Base-by-base conservation (phyloP, 2,113 vertebrate genomes). In the Nettapus auritus region DNA sequence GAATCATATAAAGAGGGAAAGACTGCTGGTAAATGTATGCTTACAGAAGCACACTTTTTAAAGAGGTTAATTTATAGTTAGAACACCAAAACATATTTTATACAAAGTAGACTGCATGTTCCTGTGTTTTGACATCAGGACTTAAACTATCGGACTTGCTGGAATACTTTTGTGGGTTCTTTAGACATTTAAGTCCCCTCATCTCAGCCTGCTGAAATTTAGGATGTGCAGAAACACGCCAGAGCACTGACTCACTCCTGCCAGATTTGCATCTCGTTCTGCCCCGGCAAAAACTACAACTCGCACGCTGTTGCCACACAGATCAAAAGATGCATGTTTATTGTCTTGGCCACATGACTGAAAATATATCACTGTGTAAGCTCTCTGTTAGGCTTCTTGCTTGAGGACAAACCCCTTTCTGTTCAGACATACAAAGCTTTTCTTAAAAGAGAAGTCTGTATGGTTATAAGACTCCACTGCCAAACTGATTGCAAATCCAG, bases 271-370 rank as follows among this genome's bases (percentile, higher is more conserved):
- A 14, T 98, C 94, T 97, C 91, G 75, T 96, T 97, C 95, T 93
- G 74, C 90, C 95, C 89, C 8, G 4, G 89, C 56, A 94, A 63
- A 96, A 97, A 93, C 89, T 96, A 90, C 16, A 8, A 93, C 86
- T 96, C 6, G 2, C 89, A 73, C 5, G 13, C 86, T 83, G 87
- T 88, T 96, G 93, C 96, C 94, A 81, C n/a, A 6, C 83, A 97
- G 97, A 98, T 98, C 97, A 98, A 98, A 98, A 97, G 94, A 79
- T 76, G 70, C 88, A 40, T 96, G 95, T 97, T 98, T 98, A 98
- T 98, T 98, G 96, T 98, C 96, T 96, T 89, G 90, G 96, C 90
- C 95, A 93, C 91, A 88, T 94, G 96, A 92, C 94, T 93, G 95
- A 97, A 97, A 97, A 97, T 95, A 94, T 78, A 96, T 94, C 7